Evolutionary conservation across 2,113 vertebrate species (phyloP).

Genomic region (Malurus cyaneus): DNA sequence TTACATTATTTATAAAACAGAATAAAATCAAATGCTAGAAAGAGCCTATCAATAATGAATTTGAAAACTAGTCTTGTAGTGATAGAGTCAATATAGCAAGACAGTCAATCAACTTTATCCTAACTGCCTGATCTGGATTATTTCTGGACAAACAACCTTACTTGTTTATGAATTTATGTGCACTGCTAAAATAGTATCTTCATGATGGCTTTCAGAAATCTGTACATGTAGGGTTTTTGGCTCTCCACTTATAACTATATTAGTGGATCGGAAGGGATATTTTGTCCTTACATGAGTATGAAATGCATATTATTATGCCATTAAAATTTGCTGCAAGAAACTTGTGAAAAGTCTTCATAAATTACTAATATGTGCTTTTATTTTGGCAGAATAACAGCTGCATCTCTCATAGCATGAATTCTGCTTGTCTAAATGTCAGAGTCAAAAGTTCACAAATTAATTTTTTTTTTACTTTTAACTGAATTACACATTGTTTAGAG

Average conservation of each 20-base stretch:
- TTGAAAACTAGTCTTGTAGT: neutral
- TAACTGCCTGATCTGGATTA: neutral
- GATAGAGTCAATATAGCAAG: neutral
- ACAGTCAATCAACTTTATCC: neutral
- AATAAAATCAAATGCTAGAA: neutral
- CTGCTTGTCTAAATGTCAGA: neutral
- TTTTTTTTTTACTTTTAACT: neutral
- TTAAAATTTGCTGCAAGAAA: neutral
- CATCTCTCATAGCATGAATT: neutral
- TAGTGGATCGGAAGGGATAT: neutral
- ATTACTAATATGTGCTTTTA: neutral
- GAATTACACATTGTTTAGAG: neutral
- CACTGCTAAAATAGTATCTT: neutral
- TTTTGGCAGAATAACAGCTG: neutral
- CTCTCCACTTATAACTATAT: neutral
- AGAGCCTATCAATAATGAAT: neutral
- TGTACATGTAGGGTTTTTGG: neutral
- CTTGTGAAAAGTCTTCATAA: neutral
- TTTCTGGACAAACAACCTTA: neutral
- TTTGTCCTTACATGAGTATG: neutral
- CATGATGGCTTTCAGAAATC: neutral
- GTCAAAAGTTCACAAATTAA: neutral
- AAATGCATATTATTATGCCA: neutral
- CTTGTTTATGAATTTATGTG: neutral
- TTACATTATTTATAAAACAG: neutral